phyloP scores from a whole-genome alignment of 2,113 vertebrate species.

The Sphaerodactylus townsendi region DNA sequence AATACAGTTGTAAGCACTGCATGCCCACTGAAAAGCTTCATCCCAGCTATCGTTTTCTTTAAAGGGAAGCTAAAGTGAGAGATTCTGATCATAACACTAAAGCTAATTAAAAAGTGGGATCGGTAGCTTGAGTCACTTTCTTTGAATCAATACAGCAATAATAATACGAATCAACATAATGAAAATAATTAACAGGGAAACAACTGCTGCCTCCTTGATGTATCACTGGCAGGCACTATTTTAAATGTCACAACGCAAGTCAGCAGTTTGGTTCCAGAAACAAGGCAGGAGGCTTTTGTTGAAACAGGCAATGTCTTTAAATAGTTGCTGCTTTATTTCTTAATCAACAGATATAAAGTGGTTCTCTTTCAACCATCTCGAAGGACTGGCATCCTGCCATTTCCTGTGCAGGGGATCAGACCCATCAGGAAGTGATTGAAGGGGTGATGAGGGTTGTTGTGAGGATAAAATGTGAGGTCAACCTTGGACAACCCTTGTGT shows the following conservation, averaged over 20 bases:
- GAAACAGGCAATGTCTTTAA: background rate
- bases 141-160: background rate
- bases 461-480: no score
- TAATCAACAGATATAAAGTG: background rate
- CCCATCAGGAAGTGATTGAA: no score
- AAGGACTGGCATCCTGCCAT: background rate
- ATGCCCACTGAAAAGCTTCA: background rate
- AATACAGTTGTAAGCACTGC: background rate
- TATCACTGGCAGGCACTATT: constrained; percentile 28
- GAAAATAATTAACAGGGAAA: constrained; percentile 31
- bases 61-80: background rate
- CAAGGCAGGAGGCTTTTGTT: constrained; percentile 2
- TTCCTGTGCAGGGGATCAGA: no score
- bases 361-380: background rate
- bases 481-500: no score
- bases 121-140: background rate
- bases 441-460: no score
- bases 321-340: background rate
- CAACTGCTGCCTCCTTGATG: background rate
- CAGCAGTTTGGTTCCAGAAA: constrained; percentile 5
- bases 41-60: rapidly evolving
- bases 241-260: constrained; percentile 35
- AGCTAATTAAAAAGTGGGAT: constrained; percentile 18
- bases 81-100: background rate
- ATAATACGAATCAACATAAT: constrained; percentile 27